phyloP scores from a whole-genome alignment of 2,113 vertebrate species.

The Fukomys damarensis region DNA sequence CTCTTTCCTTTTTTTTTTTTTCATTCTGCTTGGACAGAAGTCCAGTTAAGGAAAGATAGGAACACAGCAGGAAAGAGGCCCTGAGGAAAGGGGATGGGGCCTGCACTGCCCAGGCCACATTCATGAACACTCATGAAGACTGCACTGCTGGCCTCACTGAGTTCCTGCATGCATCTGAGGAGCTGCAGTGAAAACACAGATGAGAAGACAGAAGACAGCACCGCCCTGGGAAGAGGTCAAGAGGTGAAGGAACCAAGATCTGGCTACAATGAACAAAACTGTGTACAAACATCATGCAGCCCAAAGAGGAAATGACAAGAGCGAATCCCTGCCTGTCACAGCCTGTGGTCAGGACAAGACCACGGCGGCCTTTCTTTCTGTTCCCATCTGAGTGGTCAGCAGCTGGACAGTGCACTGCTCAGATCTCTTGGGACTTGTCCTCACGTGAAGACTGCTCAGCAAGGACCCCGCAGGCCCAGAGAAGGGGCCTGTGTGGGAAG shows the following conservation, averaged over 20 bases:
- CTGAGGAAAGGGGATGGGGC: constrained; percentile 73
- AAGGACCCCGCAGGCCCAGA: background rate
- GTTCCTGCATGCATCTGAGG: constrained; percentile 22
- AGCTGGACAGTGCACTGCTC: background rate
- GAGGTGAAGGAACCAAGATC: constrained; percentile 33
- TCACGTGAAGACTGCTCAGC: background rate
- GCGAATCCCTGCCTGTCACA: constrained; percentile 57
- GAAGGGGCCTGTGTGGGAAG: background rate
- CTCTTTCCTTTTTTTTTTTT: constrained; percentile 54
- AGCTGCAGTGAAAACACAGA: background rate
- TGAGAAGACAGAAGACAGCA: constrained; percentile 41
- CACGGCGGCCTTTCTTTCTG: background rate
- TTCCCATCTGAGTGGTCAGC: constrained; percentile 6
- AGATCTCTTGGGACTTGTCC: background rate
- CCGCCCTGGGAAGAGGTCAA: constrained; percentile 6
- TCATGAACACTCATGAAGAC: constrained; percentile 71
- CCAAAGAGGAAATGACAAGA: constrained; percentile 68
- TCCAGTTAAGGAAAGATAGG: constrained; percentile 77
- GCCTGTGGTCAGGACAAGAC: constrained; percentile 46
- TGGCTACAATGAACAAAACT: constrained; percentile 61
- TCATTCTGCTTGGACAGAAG: constrained; percentile 55
- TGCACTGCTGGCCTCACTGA: background rate
- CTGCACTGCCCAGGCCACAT: constrained; percentile 71
- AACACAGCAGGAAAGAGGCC: constrained; percentile 77
- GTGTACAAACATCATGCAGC: constrained; percentile 62